Percentiles rank a stretch among this genome's conserved stretches.
phyloP scores from a whole-genome alignment of 2,113 vertebrate genomes.

The Bostrychus sinensis region DNA sequence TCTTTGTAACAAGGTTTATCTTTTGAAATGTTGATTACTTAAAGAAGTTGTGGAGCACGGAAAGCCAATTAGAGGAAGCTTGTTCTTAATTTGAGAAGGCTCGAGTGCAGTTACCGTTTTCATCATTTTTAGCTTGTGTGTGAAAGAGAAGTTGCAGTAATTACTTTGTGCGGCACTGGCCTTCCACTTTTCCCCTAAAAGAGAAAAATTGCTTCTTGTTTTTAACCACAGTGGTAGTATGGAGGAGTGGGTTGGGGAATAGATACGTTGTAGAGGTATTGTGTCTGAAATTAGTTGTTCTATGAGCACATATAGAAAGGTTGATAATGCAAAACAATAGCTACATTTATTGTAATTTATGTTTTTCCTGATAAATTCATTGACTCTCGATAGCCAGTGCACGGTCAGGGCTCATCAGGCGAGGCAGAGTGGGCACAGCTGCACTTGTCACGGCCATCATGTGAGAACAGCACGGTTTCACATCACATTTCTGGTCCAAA shows the following conservation, averaged over 20 bases:
- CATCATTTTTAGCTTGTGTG: not conserved
- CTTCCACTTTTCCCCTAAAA: constrained; percentile 57
- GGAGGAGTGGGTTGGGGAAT: constrained; percentile 2
- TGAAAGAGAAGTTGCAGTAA: constrained; percentile 41
- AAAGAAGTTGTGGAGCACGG: constrained; percentile 25
- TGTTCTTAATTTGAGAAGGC: constrained; percentile 44
- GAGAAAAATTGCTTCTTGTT: constrained; percentile 57
- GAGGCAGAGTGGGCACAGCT: constrained; percentile 11
- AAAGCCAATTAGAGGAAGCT: constrained; percentile 40
- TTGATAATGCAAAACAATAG: no score
- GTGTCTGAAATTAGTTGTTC: constrained; percentile 53
- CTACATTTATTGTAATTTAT: no score
- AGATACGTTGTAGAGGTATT: constrained; percentile 22
- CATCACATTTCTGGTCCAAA: not conserved
- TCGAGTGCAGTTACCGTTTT: not conserved
- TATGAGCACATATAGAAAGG: constrained; percentile 17
- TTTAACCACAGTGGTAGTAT: constrained; percentile 50
- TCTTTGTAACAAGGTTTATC: constrained; percentile 5
- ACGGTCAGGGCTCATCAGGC: not conserved
- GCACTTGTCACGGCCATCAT: constrained; percentile 12
- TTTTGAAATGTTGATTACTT: constrained; percentile 34
- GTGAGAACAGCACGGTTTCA: constrained; percentile 12
- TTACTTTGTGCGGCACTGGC: constrained; percentile 56
- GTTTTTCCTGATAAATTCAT: not conserved
- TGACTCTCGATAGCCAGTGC: not conserved